Evolutionary conservation across 2,888 invertebrate genomes (phyloP).

Genomic region (Xestia rhomboidea): DNA sequence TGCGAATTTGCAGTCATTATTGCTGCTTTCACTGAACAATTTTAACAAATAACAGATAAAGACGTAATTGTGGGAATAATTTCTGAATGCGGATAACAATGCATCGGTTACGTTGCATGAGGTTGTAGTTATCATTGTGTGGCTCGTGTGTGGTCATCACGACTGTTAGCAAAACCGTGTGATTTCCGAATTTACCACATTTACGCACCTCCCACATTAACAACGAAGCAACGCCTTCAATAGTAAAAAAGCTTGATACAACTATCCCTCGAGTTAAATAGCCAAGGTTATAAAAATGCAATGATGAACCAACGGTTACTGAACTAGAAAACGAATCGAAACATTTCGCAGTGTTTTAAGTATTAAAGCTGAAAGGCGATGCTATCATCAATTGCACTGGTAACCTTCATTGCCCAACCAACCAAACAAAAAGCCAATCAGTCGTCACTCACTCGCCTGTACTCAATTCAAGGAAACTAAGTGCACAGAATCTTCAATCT

Average conservation of each 20-base stretch:
- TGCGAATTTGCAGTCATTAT: slow-evolving; percentile 55
- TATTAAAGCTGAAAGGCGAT: slow-evolving; percentile 61
- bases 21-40: slow-evolving; percentile 74
- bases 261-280: slow-evolving; percentile 14
- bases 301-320: slow-evolving; percentile 44
- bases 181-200: slow-evolving; percentile 48
- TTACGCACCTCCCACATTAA: slow-evolving; percentile 43
- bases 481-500: slow-evolving; percentile 70
- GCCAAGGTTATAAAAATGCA: slow-evolving; percentile 39
- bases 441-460: slow-evolving; percentile 55
- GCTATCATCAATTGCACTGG: slow-evolving; percentile 61
- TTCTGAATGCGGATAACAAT: slow-evolving; percentile 76
- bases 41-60: slow-evolving; percentile 72
- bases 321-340: slow-evolving; percentile 48
- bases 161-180: slow-evolving; percentile 51
- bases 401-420: slow-evolving; percentile 72
- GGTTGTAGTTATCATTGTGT: slow-evolving; percentile 58
- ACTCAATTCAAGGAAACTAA: slow-evolving; percentile 68
- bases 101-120: slow-evolving; percentile 71
- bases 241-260: slow-evolving; percentile 32
- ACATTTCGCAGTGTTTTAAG: slow-evolving; percentile 39
- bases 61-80: slow-evolving; percentile 77
- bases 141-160: slow-evolving; percentile 67
- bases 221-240: slow-evolving; percentile 2
- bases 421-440: slow-evolving; percentile 68